phyloP scores from a whole-genome alignment of 2,888 invertebrate genomes.

The Tridacna gigas region DNA sequence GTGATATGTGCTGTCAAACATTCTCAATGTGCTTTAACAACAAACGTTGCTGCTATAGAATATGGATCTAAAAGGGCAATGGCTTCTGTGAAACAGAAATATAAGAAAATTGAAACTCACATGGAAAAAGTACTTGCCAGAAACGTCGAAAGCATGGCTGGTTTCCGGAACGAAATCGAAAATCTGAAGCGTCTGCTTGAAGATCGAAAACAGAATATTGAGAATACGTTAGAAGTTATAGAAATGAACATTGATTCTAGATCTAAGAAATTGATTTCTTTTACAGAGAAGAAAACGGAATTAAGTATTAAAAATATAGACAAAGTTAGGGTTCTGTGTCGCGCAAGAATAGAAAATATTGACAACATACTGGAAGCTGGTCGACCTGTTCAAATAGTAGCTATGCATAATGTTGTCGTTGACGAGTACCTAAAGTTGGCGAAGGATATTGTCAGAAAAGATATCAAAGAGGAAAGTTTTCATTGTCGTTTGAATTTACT shows the following conservation, averaged over 20 bases:
- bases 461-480: background rate
- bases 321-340: no score
- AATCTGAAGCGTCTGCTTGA: background rate
- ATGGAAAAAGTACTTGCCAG: background rate
- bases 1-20: background rate
- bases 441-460: background rate
- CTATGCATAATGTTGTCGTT: background rate
- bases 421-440: background rate
- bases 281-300: no score
- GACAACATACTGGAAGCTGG: background rate
- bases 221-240: no score
- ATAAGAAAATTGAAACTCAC: background rate
- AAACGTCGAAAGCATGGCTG: background rate
- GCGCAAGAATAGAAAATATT: background rate
- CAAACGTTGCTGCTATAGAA: background rate
- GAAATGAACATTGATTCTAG: no score
- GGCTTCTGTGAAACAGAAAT: background rate
- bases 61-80: background rate
- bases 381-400: background rate
- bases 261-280: no score
- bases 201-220: background rate
- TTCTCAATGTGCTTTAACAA: background rate
- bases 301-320: no score
- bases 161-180: background rate
- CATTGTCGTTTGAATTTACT: background rate